Percentiles rank a stretch among this genome's conserved stretches.
Conservation (phyloP, 2,797 vertebrate genomes). For the Petrocephalus sullivani region DNA sequence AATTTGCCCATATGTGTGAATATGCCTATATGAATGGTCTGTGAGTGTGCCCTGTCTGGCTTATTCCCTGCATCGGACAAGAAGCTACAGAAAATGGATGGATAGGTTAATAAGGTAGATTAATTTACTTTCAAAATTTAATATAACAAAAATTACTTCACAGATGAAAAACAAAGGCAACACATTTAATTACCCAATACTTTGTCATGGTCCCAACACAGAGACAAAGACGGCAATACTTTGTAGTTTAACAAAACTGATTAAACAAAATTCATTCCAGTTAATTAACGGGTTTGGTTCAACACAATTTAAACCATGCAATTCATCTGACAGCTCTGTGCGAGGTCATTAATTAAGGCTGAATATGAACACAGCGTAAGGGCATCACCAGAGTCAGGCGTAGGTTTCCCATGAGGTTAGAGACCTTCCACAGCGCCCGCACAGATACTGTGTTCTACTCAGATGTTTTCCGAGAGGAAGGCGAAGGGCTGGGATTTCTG, state of each 20-base stretch:
- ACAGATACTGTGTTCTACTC: not conserved
- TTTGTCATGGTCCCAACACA: not conserved
- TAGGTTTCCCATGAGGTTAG: not conserved
- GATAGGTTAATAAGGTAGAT: not conserved
- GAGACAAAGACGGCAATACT: not conserved
- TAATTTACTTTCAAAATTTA: not conserved
- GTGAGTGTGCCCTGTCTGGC: no score
- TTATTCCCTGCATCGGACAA: not conserved
- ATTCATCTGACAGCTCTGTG: not conserved
- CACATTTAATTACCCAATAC: not conserved
- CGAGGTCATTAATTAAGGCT: constrained; percentile 2
- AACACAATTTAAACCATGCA: constrained; percentile 9
- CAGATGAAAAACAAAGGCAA: not conserved
- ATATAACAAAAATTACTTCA: not conserved
- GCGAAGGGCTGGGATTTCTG: not conserved
- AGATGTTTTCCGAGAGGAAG: not conserved
- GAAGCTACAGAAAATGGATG: not conserved
- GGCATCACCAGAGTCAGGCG: not conserved
- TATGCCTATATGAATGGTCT: no score
- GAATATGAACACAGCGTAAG: not conserved
- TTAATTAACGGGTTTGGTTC: not conserved
- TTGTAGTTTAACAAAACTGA: not conserved
- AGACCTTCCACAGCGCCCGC: not conserved
- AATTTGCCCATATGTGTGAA: no score
- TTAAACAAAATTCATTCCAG: constrained; percentile 5